Base-by-base conservation (phyloP, 2,797 vertebrate species). In the Antrozous pallidus region DNA sequence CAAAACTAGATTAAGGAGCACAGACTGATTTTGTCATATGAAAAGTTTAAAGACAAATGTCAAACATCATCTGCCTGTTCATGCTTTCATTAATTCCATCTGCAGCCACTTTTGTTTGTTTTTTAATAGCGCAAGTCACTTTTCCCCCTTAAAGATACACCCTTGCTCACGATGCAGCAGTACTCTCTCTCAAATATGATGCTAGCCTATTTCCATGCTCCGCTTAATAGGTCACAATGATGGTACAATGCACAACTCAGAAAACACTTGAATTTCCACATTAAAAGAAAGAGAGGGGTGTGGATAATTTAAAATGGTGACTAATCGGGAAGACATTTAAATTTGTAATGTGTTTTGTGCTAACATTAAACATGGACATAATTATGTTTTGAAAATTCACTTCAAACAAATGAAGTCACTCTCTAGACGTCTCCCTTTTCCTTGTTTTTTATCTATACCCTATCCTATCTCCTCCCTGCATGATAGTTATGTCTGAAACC, bases 391-490 rank as follows among this genome's bases (percentile, higher is more conserved):
- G 65, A 95, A 94, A 83, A 79, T 87, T 95, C 4, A 84, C 61
- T 87, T 94, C 69, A 91, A 94, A 95, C 94, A 96, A 95, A 96
- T 93, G 94, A 96, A 93, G 71, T 96, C 95, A 95, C 26, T 93
- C 58, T 91, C 61, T 84, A 87, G 89, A 75, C 0, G 5, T 78
- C 74, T 93, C 36, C 9, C 2, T 92, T 81, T 79, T 86, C 31
- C 36, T 90, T 83, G 69, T 75, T 96, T 95, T 88, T 96, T 91
- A 70, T 74, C 67, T 75, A 70, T 79, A 94, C 54, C 3, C 22
- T 14, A 71, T 47, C 91, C 54, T 24, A 73, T 28, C 80, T 77
- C 22, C 74, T 92, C 45, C 61, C 22, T 89, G 88, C 8, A 75
- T 31, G 6, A 88, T 45, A 90, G 33, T 70, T 86, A 73, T 18